Evolutionary conservation across 2,888 invertebrate genomes (phyloP), one percentile per base, ranked within the genome.

Genomic region (Caenorhabditis panamensis): DNA sequence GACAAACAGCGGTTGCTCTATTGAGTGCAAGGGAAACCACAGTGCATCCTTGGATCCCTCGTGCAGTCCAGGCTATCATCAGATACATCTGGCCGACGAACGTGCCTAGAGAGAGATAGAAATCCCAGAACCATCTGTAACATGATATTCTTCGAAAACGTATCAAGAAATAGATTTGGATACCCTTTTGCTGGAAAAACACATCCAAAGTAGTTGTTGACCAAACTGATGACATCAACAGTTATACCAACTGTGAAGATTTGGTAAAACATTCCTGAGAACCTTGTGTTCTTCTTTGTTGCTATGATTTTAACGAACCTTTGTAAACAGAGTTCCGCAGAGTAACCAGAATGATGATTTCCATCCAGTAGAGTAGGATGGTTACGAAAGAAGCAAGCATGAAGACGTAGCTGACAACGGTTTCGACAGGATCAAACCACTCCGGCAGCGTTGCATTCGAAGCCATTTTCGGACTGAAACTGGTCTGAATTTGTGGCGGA

Each of bases 191-290:
- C 82, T 24, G 82, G 84, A 56, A 84, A 84, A 9, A 84, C 82
- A 53, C 82, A 82, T 47, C 84, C 84, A 20, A 82, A 59, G 36
- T 84, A 84, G 49, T 84, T 84, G 49, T 84, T 84, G 9, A 79
- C 36, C 24, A 84, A 36, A 36, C 82, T 78, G 16, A 84, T 68
- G n/a, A 84, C 73, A 51, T 84, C 84, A 0, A 84, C 75, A 6
- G 61, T 63, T 8, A 79, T 75, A 5, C 84, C 84, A 51, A 84
- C 59, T 41, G 80, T 80, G 64, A 84, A 84, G 16, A 84, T 84
- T 64, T 75, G 80, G 51, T 82, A 84, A 28, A 84, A 84, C 84
- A 84, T 84, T 58, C 84, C 84, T 84, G 51, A 47, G 36, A 26
- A 16, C n/a, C n/a, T n/a, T n/a, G n/a, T n/a, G n/a, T n/a, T n/a